These are phyloP conservation scores for Lamellibrachia luymesi DNA, from an alignment of 1,140 invertebrate species.

Conservation along the genomic window DNA sequence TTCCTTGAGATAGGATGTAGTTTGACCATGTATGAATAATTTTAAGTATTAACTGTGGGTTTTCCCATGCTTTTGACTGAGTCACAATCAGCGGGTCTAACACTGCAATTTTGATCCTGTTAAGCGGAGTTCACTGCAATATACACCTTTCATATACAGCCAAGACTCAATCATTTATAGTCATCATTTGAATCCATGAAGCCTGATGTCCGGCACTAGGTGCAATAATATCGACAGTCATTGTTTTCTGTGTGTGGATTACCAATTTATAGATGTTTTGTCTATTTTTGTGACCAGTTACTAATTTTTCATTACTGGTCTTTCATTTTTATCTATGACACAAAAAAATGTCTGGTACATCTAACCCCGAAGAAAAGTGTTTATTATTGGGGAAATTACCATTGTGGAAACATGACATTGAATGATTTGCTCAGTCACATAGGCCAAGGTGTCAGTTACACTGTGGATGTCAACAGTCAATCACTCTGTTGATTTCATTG, in stretches of 20 bases:
- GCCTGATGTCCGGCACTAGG: neutral
- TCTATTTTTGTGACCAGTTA: too few species aligned
- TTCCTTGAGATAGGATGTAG: too few species aligned
- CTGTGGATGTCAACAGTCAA: neutral
- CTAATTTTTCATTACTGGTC: neutral
- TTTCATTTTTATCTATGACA: neutral
- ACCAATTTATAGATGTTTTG: neutral
- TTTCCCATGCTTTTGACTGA: too few species aligned
- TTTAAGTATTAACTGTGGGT: too few species aligned
- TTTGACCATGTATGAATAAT: too few species aligned
- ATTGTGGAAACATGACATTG: neutral
- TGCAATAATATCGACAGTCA: neutral
- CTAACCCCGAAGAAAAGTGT: neutral
- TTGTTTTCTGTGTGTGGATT: neutral
- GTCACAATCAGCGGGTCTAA: too few species aligned
- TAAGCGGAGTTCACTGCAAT: neutral
- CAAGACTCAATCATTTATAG: neutral
- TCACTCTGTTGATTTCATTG: neutral
- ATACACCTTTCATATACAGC: neutral
- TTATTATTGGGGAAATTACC: neutral
- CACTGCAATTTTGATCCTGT: too few species aligned
- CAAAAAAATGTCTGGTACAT: neutral
- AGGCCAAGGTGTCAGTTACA: neutral
- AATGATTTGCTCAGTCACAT: neutral
- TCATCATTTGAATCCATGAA: neutral